Evolutionary conservation across 1,140 invertebrate genomes (phyloP), one percentile per base, ranked within the genome.

Genomic region (Zelostemma sp.): DNA sequence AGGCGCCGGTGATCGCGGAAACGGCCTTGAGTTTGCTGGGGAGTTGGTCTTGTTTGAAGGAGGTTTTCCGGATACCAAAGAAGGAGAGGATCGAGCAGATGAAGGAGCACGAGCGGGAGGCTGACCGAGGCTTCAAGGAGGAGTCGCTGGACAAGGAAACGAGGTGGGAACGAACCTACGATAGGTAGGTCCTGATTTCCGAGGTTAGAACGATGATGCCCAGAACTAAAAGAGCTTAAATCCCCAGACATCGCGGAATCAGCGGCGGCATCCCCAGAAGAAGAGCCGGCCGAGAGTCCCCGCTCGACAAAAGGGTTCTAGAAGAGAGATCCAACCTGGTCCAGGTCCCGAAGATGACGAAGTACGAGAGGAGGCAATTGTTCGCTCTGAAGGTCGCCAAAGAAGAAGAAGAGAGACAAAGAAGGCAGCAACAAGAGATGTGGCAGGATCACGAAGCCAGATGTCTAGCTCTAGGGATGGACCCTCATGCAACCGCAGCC

Each of bases 31-130:
- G 89, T 70, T 81, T 96, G 14, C 21, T 96, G 35, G 87, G 90
- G 14, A 86, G 89, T 41, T 97, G 95, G 95, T 88, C 90, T 2
- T 90, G 88, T 74, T 86, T 97, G 9, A 95, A 95, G 85, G 94
- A 96, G 85, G 90, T 93, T 15, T 98, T 97, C 78, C 90, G 94
- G 81, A 99, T 99, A 76, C 97, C 97, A 6, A 97, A 97, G 82
- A 96, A 97, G 73, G 93, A 97, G 76, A 88, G 95, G 45, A 92
- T 96, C 43, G 93, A 96, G 78, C 93, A 95, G 80, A 95, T 96
- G 93, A 95, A 95, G 77, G 94, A 96, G 75, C 95, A 97, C 75
- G 95, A 97, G 82, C 86, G 93, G 56, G 94, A 96, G 88, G 95
- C 94, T 54, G 87, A 88, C 80, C 77, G 83, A 25, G 87, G 85